Evolutionary conservation across 2,888 invertebrate species (phyloP), one percentile per base, ranked within the genome.

Genomic region (Anthophora plumipes): DNA sequence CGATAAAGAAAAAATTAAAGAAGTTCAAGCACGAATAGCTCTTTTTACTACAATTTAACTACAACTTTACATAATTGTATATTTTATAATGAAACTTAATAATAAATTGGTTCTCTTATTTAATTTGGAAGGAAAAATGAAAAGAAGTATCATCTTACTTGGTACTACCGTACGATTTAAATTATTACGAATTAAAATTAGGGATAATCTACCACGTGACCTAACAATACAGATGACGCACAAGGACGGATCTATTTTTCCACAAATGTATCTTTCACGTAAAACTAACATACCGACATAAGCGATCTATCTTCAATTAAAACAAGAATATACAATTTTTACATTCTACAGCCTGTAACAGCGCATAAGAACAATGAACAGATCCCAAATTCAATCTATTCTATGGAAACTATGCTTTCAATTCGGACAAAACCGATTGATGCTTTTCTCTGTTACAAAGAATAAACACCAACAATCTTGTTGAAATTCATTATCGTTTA

Each of bases 141-240:
- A 78, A 61, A 20, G 9, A 22, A 66, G 31, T 63, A 55, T 70
- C 67, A 72, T 60, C 46, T 14, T 60, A 48, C 31, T 11, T 12
- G 14, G 12, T 14, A 55, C 22, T 6, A 8, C 11, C 7, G 14
- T 31, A n/a, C 41, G 20, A 64, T 79, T 79, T 55, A 61, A 79
- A 79, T 71, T 55, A 50, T 66, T 55, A 77, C 31, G 64, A 77
- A 71, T 79, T 71, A 77, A 77, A 79, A 66, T 55, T 66, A 71
- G 20, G 55, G 37, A 71, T 25, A 39, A 41, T 9, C 11, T 31
- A 43, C 61, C 78, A 77, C 78, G 79, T 78, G 79, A 66, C 31
- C 22, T 11, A 61, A 43, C 31, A 11, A 39, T 31, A 41, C 37
- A 69, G 52, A 59, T 70, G 20, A 69, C 50, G 48, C 57, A 67